Evolutionary conservation across 2,113 vertebrate genomes (phyloP), one percentile per base, ranked within the genome.

Genomic region (Orthochromis indermauri): DNA sequence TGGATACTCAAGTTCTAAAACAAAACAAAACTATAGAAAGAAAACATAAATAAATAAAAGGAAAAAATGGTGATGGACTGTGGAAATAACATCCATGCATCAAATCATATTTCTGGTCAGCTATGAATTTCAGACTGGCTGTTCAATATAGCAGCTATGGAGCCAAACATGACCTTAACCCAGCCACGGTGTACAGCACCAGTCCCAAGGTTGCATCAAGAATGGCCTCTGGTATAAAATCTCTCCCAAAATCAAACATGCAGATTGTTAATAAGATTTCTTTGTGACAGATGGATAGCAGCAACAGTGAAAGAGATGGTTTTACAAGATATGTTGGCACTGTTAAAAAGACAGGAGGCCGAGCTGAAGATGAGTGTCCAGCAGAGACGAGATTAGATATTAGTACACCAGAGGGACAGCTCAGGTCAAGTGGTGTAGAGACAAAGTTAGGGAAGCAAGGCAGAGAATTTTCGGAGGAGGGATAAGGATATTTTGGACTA

Each of bases 101-200:
- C 63, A 68, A 5, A 14, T 40, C 63, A 37, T 9, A 40, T 21
- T 68, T 40, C 11, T 40, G 63, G 19, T 68, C 63, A 21, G 35
- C 35, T 68, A 40, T 42, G 35, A 0, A 42, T 0, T 0, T 21
- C 63, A 71, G 35, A 40, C 35, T 71, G 10, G 4, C 6, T 66
- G 33, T 37, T 37, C 0, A 66, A 10, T 45, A 26, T 45, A 26
- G 37, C 21, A 45, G 68, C 21, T 26, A 28, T 17, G 40, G 8
- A 45, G 13, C 40, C 21, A 26, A 0, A 68, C 5, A 4, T 21
- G 63, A 40, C 63, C 63, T 40, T 40, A 13, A 68, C 63, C 4
- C 61, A 37, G 59, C 31, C 59, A 63, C 17, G 2, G 35, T 40
- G 35, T 9, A 13, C 2, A 40, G 37, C n/a, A 14, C 21, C 5